These are phyloP conservation scores for Sparidentex hasta DNA, from an alignment of 2,797 vertebrate genomes.

Conservation along the genomic window DNA sequence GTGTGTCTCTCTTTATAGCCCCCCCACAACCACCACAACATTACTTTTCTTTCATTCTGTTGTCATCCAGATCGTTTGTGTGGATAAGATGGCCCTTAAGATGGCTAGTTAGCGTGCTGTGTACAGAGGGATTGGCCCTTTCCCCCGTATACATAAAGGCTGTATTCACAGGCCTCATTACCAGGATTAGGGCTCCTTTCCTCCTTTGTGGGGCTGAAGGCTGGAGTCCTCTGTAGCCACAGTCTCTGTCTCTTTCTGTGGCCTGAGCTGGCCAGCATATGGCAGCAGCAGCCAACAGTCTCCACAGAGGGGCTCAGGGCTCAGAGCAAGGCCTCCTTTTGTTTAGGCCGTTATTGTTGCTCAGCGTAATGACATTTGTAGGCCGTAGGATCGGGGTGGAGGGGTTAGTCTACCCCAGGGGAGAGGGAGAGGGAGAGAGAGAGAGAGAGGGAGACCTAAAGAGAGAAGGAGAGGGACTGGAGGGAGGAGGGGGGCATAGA, in stretches of 20 bases:
- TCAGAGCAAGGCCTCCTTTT: conserved; percentile 91
- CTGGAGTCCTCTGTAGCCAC: conserved; percentile 77
- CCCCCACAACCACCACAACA: conserved; percentile 23
- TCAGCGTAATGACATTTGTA: conserved; percentile 98
- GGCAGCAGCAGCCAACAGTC: conserved; percentile 91
- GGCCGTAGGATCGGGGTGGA: conserved; percentile 93
- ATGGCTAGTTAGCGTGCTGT: conserved; percentile 82
- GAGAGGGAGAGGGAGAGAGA: conserved; percentile 72
- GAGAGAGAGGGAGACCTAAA: conserved; percentile 44
- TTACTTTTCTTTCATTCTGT: conserved; percentile 74
- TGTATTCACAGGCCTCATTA: conserved; percentile 88
- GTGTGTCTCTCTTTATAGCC: conserved; percentile 38
- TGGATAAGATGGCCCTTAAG: conserved; percentile 83
- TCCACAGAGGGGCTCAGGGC: conserved; percentile 81
- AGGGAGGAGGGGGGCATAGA: conserved; percentile 68
- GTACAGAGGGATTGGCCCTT: conserved; percentile 88
- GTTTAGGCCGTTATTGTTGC: conserved; percentile 96
- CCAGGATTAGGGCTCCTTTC: conserved; percentile 86
- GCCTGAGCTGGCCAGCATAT: conserved; percentile 94
- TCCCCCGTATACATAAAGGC: conserved; percentile 87
- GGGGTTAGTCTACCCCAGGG: conserved; percentile 97
- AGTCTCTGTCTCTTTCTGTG: conserved; percentile 77
- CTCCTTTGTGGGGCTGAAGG: conserved; percentile 74
- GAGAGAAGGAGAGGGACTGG: conserved; percentile 48
- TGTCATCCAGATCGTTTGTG: conserved; percentile 81